Percentiles rank a stretch among this genome's conserved stretches.
Conservation (phyloP, 2,113 vertebrate species). For the Psilopsiagon aymara region DNA sequence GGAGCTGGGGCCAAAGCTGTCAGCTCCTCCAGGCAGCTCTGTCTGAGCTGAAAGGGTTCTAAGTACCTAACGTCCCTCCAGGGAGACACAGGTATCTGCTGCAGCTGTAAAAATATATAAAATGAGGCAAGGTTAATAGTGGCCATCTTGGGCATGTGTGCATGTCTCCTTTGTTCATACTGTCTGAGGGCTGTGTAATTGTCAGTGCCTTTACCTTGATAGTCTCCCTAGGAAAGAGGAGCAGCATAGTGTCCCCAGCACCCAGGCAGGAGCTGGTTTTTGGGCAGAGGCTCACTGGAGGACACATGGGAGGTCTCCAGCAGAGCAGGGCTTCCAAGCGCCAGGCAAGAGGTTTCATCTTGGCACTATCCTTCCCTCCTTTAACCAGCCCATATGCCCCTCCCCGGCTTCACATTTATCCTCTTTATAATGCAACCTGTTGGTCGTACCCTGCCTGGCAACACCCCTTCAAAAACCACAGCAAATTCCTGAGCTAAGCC, state of each 20-base stretch:
- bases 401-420: fast-evolving
- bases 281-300: not conserved
- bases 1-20: not conserved
- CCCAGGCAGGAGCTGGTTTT: not conserved
- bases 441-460: not conserved
- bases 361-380: not conserved
- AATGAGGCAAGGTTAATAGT: conserved; percentile 34
- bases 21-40: conserved; percentile 3
- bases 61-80: not conserved
- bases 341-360: not conserved
- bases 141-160: not conserved
- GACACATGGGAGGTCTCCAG: not conserved
- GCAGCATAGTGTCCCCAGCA: not conserved
- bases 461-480: not conserved
- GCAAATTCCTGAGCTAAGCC: not conserved
- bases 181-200: not conserved
- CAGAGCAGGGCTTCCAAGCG: not conserved
- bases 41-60: not conserved
- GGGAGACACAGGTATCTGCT: conserved; percentile 11
- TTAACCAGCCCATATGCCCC: not conserved
- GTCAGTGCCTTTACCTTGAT: not conserved
- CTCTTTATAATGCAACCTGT: not conserved
- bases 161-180: not conserved
- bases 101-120: conserved; percentile 41
- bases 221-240: not conserved